Percentiles rank a stretch among this genome's conserved stretches.
phyloP scores from a whole-genome alignment of 1,140 invertebrate species.

The Lucilia cuprina region DNA sequence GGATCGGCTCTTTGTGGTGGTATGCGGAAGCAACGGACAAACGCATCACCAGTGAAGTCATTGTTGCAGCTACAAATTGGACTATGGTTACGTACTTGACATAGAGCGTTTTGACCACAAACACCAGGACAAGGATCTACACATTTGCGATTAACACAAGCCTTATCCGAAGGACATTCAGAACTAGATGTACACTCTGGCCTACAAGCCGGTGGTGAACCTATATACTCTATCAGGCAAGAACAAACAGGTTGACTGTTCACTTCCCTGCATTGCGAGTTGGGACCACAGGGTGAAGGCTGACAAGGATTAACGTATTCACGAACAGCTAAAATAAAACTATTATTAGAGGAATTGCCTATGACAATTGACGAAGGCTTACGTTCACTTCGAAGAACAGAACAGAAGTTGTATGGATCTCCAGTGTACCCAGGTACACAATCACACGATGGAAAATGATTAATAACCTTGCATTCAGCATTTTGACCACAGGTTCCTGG shows the following conservation, averaged over 20 bases:
- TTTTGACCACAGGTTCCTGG: slow-evolving; percentile 76
- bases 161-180: slow-evolving; percentile 76
- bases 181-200: slow-evolving; percentile 79
- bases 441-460: slow-evolving; percentile 76
- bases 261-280: slow-evolving; percentile 69
- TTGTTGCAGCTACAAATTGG: slow-evolving; percentile 77
- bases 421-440: slow-evolving; percentile 74
- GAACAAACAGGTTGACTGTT: slow-evolving; percentile 75
- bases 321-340: slow-evolving; percentile 47
- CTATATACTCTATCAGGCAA: slow-evolving; percentile 76
- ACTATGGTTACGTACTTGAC: slow-evolving; percentile 77
- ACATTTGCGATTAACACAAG: slow-evolving; percentile 84
- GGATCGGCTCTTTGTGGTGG: slow-evolving; percentile 55
- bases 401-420: slow-evolving; percentile 71
- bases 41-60: slow-evolving; percentile 79
- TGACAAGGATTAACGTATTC: slow-evolving; percentile 70
- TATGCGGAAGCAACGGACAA: slow-evolving; percentile 56
- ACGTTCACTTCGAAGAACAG: slow-evolving; percentile 67
- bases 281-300: slow-evolving; percentile 76
- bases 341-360: not conserved
- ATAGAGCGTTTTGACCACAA: slow-evolving; percentile 80
- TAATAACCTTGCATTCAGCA: slow-evolving; percentile 74
- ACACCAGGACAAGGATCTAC: slow-evolving; percentile 78
- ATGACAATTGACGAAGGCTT: slow-evolving; percentile 57
- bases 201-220: slow-evolving; percentile 77